phyloP scores from a whole-genome alignment of 1,140 invertebrate species.

The Lepeophtheirus salmonis region DNA sequence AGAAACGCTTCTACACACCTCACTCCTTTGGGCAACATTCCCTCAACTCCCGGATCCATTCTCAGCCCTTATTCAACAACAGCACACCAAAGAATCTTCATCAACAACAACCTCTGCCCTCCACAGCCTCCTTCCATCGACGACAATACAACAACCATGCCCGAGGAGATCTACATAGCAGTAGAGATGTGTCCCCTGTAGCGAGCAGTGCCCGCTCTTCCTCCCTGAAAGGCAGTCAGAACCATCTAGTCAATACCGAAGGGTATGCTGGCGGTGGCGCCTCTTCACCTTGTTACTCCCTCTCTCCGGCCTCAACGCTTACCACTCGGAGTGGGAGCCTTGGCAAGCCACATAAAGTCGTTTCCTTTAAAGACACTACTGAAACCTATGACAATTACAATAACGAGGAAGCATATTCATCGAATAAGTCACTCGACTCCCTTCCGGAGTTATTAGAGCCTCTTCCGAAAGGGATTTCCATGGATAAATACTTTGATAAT shows the following conservation, averaged over 20 bases:
- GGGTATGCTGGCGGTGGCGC: too few relatives aligned
- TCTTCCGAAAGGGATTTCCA: not conserved
- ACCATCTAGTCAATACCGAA: too few relatives aligned
- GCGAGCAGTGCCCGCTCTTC: too few relatives aligned
- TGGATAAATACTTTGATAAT: conserved; percentile 11
- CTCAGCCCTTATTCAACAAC: too few relatives aligned
- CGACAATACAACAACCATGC: too few relatives aligned
- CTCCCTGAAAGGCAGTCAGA: not conserved
- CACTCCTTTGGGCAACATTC: too few relatives aligned
- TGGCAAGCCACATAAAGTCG: not conserved
- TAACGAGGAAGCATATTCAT: not conserved
- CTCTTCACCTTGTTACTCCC: not conserved
- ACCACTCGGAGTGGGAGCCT: not conserved
- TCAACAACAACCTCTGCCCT: not conserved
- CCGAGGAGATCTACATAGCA: too few relatives aligned
- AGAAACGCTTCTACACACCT: not conserved
- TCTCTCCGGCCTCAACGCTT: not conserved
- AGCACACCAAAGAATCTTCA: not conserved
- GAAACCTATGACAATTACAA: not conserved
- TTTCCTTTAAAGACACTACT: not conserved
- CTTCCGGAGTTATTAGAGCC: not conserved
- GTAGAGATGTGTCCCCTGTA: too few relatives aligned
- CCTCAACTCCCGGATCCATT: too few relatives aligned
- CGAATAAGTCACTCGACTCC: not conserved
- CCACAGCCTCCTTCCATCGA: too few relatives aligned